Conservation (phyloP, 2,113 vertebrate genomes). For the Panthera leo region DNA sequence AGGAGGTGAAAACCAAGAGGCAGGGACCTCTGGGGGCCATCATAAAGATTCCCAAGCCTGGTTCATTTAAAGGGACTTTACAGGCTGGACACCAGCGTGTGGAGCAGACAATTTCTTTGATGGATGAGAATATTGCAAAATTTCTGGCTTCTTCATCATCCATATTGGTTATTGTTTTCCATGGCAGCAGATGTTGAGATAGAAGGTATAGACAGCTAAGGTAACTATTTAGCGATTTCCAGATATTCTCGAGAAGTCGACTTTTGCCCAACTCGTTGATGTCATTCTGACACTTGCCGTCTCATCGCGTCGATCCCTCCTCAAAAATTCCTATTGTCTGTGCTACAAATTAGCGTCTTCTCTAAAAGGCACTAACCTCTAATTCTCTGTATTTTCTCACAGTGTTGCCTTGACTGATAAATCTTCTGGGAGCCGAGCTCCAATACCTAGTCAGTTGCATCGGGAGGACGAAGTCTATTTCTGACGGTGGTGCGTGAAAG, state of each 20-base stretch:
- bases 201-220: background rate
- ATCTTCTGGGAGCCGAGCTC: background rate
- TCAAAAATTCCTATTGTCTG: background rate
- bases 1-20: background rate
- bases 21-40: too few relatives aligned
- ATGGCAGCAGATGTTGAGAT: background rate
- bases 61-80: background rate
- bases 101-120: background rate
- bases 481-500: background rate
- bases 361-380: background rate
- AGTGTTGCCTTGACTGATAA: background rate
- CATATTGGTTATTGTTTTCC: background rate
- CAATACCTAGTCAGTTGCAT: background rate
- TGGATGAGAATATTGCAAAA: background rate
- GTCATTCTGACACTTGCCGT: background rate
- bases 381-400: background rate
- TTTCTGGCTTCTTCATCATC: background rate
- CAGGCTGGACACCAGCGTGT: background rate
- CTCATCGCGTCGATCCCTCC: background rate
- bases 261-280: background rate
- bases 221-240: background rate
- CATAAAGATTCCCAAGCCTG: background rate
- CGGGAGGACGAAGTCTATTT: background rate
- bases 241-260: background rate
- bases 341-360: background rate